Conservation (phyloP, 1,140 invertebrate species). For the Coenobita brevimanus region DNA sequence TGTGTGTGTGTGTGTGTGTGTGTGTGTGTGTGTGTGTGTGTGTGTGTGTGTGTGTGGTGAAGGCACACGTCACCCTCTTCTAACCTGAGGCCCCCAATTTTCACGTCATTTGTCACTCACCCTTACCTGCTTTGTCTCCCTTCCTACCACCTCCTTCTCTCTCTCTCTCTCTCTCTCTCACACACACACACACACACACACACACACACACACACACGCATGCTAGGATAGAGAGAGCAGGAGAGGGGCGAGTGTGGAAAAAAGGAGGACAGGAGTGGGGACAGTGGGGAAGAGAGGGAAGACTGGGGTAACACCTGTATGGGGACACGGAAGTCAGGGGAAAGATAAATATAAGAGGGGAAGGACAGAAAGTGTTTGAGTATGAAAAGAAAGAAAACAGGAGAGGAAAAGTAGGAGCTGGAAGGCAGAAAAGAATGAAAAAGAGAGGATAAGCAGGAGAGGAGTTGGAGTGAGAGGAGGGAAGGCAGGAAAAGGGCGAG, state of each 20-base stretch:
- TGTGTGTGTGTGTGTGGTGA: neutral
- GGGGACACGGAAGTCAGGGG: too few species aligned
- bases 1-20: neutral
- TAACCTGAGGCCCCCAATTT: neutral
- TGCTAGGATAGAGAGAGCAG: neutral
- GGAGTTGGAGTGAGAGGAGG: too few species aligned
- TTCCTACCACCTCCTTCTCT: neutral
- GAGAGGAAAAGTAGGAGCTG: too few species aligned
- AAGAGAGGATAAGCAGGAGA: too few species aligned
- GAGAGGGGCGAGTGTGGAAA: neutral
- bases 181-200: neutral
- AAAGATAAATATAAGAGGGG: too few species aligned
- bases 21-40: neutral
- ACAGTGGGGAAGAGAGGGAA: too few species aligned
- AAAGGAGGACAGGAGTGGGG: neutral
- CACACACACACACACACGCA: constrained; percentile 13
- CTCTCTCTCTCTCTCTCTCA: constrained; percentile 5
- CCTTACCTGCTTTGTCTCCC: constrained; percentile 15
- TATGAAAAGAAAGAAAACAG: too few species aligned
- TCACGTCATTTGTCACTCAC: neutral
- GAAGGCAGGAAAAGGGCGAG: too few species aligned
- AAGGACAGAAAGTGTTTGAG: too few species aligned
- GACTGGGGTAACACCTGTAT: too few species aligned
- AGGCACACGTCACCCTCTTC: neutral
- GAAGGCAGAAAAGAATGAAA: too few species aligned